These are phyloP conservation scores for Pangasius macronema DNA, from an alignment of 2,797 vertebrate species.

Conservation along the genomic window DNA sequence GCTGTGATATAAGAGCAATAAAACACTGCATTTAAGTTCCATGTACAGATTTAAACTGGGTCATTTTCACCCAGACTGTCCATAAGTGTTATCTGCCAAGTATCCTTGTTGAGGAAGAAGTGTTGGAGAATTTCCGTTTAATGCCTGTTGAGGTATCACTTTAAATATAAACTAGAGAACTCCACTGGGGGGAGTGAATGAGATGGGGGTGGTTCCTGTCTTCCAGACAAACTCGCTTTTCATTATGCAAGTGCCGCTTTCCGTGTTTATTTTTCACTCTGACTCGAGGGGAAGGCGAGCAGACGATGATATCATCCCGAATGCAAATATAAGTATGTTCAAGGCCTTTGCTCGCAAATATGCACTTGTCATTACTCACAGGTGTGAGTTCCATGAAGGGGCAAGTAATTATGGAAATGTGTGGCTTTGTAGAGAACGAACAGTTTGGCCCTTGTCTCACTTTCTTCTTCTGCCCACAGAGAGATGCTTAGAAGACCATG, in stretches of 20 bases:
- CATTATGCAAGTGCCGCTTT: slow-evolving; percentile 20
- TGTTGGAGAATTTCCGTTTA: not conserved
- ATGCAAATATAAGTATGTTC: slow-evolving; percentile 38
- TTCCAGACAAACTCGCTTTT: slow-evolving; percentile 49
- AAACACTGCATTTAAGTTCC: not conserved
- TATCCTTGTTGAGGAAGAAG: not conserved
- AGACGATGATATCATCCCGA: slow-evolving; percentile 39
- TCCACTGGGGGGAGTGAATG: not conserved
- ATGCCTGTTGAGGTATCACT: not conserved
- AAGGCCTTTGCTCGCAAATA: slow-evolving; percentile 32
- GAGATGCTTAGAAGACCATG: slow-evolving; percentile 94
- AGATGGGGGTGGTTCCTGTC: slow-evolving; percentile 9
- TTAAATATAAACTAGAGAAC: not conserved
- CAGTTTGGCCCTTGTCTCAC: slow-evolving; percentile 26
- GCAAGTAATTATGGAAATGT: slow-evolving; percentile 10
- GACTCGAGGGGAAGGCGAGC: slow-evolving; percentile 23
- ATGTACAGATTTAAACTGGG: not conserved
- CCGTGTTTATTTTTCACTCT: slow-evolving; percentile 46
- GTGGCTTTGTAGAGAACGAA: not conserved
- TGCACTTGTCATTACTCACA: slow-evolving; percentile 23
- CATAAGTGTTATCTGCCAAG: not conserved
- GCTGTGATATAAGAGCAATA: not conserved
- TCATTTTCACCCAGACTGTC: not conserved
- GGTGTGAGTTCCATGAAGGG: slow-evolving; percentile 2
- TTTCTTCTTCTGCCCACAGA: slow-evolving; percentile 72